Percentiles rank a stretch among this genome's conserved stretches.
phyloP scores from a whole-genome alignment of 1,140 invertebrate genomes.

The Bursaphelenchus mucronatus region DNA sequence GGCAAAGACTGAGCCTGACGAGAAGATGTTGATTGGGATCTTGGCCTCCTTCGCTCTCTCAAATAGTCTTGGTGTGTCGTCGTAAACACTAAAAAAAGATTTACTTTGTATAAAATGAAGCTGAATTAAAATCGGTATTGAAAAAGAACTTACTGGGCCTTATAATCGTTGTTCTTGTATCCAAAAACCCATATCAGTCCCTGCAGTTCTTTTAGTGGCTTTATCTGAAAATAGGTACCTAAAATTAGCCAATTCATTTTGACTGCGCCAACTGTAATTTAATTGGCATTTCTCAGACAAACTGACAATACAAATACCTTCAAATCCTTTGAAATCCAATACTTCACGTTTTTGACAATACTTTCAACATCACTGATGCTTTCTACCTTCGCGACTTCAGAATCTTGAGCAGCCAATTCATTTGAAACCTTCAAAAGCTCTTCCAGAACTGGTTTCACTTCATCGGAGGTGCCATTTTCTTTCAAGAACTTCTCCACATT shows the following conservation, averaged over 20 bases:
- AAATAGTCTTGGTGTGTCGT: conserved; percentile 74
- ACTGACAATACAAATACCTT: conserved; percentile 34
- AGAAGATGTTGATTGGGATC: conserved; percentile 78
- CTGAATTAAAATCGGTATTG: neutral
- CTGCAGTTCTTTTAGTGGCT: conserved; percentile 77
- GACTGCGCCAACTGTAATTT: neutral
- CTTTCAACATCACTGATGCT: conserved; percentile 25
- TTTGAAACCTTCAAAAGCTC: conserved; percentile 63
- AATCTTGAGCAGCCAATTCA: conserved; percentile 24
- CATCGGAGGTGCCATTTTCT: conserved; percentile 69
- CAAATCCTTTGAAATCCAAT: conserved; percentile 48
- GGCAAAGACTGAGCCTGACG: conserved; percentile 81
- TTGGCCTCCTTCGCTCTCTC: conserved; percentile 69
- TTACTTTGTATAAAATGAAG: neutral
- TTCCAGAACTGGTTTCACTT: conserved; percentile 70
- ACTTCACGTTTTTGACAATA: conserved; percentile 36
- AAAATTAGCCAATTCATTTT: neutral
- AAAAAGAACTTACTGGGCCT: conserved; percentile 69
- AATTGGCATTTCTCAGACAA: neutral
- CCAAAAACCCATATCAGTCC: conserved; percentile 81
- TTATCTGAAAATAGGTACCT: conserved; percentile 24
- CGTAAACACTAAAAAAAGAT: conserved; percentile 67
- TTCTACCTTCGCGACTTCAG: conserved; percentile 33
- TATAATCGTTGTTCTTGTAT: conserved; percentile 72
- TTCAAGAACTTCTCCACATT: conserved; percentile 72